Evolutionary conservation across 2,797 vertebrate species (phyloP).

Genomic region (Australoheros facetus): DNA sequence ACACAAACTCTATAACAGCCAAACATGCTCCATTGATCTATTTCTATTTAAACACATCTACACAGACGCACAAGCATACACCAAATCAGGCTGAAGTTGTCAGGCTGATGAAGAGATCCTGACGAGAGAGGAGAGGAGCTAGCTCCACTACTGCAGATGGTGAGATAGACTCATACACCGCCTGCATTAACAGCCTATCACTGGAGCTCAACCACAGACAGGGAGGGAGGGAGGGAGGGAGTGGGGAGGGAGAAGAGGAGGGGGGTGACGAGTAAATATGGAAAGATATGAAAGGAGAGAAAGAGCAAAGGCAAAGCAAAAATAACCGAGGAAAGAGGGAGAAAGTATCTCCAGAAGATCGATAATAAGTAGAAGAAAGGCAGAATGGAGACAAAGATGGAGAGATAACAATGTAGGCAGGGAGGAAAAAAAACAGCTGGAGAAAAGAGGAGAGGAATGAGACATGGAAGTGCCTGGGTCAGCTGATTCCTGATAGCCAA

Average conservation of each 20-base stretch:
- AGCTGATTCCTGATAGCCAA: conserved; percentile 61
- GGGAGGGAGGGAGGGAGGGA: conserved; percentile 37
- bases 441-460: neutral
- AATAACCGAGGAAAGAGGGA: conserved; percentile 40
- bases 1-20: conserved; percentile 47
- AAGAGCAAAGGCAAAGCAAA: conserved; percentile 44
- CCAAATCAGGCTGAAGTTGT: conserved; percentile 61
- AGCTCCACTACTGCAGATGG: conserved; percentile 80
- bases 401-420: conserved; percentile 13
- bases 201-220: conserved; percentile 70
- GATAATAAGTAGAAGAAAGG: conserved; percentile 31
- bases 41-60: conserved; percentile 44
- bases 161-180: conserved; percentile 77
- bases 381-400: conserved; percentile 34
- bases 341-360: conserved; percentile 48
- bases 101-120: conserved; percentile 72
- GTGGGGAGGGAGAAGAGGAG: conserved; percentile 17
- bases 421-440: conserved; percentile 9
- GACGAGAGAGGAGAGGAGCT: conserved; percentile 67
- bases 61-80: conserved; percentile 36
- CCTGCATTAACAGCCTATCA: conserved; percentile 79
- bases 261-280: conserved; percentile 62
- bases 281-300: conserved; percentile 62
- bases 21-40: conserved; percentile 58
- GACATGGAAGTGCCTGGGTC: conserved; percentile 45